Conservation (phyloP, 2,113 vertebrate species). For the Bubo scandiacus region DNA sequence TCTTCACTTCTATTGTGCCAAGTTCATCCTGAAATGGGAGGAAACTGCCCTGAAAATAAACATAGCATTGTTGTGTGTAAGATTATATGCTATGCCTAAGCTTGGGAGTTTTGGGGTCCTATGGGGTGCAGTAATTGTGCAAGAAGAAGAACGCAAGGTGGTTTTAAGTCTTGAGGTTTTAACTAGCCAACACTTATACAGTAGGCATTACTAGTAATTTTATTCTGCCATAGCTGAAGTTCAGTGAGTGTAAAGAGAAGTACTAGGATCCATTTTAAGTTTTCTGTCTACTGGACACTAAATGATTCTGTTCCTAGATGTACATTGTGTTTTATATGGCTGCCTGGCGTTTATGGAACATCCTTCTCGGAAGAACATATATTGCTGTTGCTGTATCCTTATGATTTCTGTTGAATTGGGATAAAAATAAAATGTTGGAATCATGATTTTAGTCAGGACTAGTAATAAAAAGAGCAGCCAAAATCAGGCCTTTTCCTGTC, state of each 20-base stretch:
- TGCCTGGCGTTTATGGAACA: neutral
- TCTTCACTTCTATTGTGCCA: neutral
- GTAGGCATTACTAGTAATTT: neutral
- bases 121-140: neutral
- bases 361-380: neutral
- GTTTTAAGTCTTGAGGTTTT: neutral
- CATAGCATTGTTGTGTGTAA: accelerated
- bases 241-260: neutral
- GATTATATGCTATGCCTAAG: neutral
- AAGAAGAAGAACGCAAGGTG: neutral
- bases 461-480: neutral
- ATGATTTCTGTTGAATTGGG: neutral
- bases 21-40: neutral
- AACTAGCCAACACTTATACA: neutral
- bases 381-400: neutral
- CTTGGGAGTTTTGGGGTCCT: neutral
- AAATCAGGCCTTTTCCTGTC: neutral
- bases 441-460: neutral
- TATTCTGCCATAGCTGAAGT: neutral
- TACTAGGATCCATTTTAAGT: neutral
- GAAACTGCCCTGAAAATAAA: neutral
- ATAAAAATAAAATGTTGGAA: neutral
- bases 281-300: neutral
- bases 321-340: neutral
- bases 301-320: neutral